Evolutionary conservation across 2,797 vertebrate species (phyloP), one percentile per base, ranked within the genome.

Genomic region (Paratrypauchen microcephalus): DNA sequence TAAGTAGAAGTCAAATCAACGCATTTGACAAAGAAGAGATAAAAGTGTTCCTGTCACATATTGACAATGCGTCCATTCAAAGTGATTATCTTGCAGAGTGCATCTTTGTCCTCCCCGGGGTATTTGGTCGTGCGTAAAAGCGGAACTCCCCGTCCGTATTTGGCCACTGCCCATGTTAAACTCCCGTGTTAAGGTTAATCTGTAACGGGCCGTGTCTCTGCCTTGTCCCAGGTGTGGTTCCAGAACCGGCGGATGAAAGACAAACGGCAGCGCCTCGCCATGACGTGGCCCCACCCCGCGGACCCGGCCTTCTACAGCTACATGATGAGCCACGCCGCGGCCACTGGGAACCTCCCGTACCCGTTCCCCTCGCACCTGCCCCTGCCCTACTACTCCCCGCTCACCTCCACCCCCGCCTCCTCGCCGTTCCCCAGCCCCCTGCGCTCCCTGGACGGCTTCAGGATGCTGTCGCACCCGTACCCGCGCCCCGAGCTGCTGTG

Each of bases 241-340:
- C 97, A 99, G 93, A 99, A 99, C 93, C 95, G 98, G 71, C 92
- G 98, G 82, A 99, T 99, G 98, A 99, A 99, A 90, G 98, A 99
- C 91, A 99, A 99, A 82, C 85, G 97, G 56, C 97, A 98, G 90
- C 95, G 98, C 32, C 90, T 99, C 83, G 98, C 97, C 65, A 97
- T 99, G 97, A 97, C 97, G 28, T 99, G 97, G 98, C 97, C 97
- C 72, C 98, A 99, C 84, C 97, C 97, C 0, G 97, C 97, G 0
- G 98, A 99, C 82, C 97, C 98, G 54, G 96, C 97, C 70, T 99
- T 99, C 87, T 99, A 99, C 86, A 98, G 96, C 67, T 99, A 99
- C 91, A 99, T 99, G 98, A 97, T 99, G 97, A 98, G 96, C 92
- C 98, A 99, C 80, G 97, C 98, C 0, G 97, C 97, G 11, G 97